Percentiles rank a stretch among this genome's conserved stretches.
These are phyloP conservation scores for Acomys russatus DNA, from an alignment of 2,797 vertebrate genomes.

Conservation along the genomic window DNA sequence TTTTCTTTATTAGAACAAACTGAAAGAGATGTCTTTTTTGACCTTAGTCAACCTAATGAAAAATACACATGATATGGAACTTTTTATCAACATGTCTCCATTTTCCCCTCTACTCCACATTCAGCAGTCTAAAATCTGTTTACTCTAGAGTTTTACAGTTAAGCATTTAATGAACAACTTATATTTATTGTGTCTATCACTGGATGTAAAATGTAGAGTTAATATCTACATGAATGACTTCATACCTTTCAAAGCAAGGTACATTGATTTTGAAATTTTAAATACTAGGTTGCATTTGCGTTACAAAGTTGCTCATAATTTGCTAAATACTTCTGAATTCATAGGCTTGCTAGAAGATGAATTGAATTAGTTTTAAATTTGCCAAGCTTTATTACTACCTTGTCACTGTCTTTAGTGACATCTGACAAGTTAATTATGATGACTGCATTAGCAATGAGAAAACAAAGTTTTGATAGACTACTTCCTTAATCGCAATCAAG, in stretches of 20 bases:
- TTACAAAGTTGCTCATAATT: slow-evolving; percentile 50
- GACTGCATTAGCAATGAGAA: slow-evolving; percentile 80
- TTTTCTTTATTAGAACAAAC: not conserved
- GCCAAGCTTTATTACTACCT: slow-evolving; percentile 77
- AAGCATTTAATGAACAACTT: not conserved
- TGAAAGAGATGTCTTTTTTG: not conserved
- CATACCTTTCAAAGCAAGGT: not conserved
- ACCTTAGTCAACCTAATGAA: not conserved
- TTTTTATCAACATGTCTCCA: not conserved
- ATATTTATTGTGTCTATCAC: not conserved
- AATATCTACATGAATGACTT: not conserved
- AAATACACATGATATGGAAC: not conserved
- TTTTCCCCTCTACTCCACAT: not conserved
- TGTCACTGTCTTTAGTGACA: slow-evolving; percentile 75
- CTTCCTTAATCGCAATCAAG: slow-evolving; percentile 75
- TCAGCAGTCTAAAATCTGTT: not conserved
- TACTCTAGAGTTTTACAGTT: slow-evolving; percentile 26
- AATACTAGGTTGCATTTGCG: slow-evolving; percentile 20
- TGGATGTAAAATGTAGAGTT: not conserved
- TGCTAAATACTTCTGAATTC: slow-evolving; percentile 55
- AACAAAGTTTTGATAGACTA: slow-evolving; percentile 81
- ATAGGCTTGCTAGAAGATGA: slow-evolving; percentile 52
- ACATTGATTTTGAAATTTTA: slow-evolving; percentile 34
- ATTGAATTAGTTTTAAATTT: slow-evolving; percentile 71
- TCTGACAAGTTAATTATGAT: slow-evolving; percentile 87